phyloP scores from a whole-genome alignment of 2,888 invertebrate genomes.

The Carpatolechia fugitivella region DNA sequence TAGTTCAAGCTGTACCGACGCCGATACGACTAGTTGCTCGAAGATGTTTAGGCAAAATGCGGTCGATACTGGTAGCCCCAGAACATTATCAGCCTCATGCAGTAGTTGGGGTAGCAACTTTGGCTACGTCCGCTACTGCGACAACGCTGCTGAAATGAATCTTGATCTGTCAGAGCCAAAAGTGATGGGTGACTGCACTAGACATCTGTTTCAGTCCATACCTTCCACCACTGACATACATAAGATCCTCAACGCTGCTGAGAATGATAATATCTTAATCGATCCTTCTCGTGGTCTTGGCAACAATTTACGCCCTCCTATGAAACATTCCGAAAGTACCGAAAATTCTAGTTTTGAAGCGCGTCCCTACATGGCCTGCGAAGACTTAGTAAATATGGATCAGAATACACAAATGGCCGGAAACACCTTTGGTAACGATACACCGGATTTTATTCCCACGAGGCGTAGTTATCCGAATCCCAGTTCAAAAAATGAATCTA shows the following conservation, averaged over 20 bases:
- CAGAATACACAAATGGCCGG: conserved; percentile 73
- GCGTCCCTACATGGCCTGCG: conserved; percentile 81
- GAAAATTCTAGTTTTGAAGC: conserved; percentile 80
- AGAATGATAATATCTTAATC: conserved; percentile 15
- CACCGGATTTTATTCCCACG: conserved; percentile 61
- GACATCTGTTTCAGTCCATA: conserved; percentile 52
- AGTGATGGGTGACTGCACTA: conserved; percentile 62
- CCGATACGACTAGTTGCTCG: conserved; percentile 43
- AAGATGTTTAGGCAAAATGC: conserved; percentile 81
- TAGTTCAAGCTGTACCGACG: conserved; percentile 59
- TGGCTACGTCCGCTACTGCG: conserved; percentile 84
- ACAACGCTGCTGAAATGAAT: conserved; percentile 69
- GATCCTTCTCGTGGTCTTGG: conserved; percentile 32
- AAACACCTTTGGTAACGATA: conserved; percentile 53
- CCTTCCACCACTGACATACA: conserved; percentile 30
- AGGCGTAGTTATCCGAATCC: conserved; percentile 84
- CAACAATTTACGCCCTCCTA: conserved; percentile 37
- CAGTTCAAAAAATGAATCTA: conserved; percentile 65
- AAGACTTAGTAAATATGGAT: conserved; percentile 83
- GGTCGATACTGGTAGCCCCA: conserved; percentile 69
- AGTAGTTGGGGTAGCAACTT: conserved; percentile 81
- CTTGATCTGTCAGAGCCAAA: conserved; percentile 41
- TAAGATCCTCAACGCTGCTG: conserved; percentile 13
- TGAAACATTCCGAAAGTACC: conserved; percentile 81
- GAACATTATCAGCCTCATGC: conserved; percentile 65